phyloP scores from a whole-genome alignment of 2,113 vertebrate genomes.

The Lamprotornis superbus region DNA sequence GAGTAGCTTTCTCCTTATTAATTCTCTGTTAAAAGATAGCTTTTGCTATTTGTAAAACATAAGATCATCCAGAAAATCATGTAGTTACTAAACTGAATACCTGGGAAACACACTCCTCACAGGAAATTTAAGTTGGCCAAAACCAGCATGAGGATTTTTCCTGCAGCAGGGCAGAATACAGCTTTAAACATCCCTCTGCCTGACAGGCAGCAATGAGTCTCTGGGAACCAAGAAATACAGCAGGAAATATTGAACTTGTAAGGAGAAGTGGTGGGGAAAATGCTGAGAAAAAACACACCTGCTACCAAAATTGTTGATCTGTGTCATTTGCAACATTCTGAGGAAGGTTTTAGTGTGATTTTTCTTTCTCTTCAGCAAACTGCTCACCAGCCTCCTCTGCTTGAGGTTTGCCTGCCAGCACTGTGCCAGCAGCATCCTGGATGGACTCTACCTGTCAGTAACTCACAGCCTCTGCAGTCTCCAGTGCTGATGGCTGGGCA shows the following conservation, averaged over 20 bases:
- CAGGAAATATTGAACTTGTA: background rate
- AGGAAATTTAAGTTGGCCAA: background rate
- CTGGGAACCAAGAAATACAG: background rate
- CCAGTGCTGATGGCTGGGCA: background rate
- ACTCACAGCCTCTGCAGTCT: background rate
- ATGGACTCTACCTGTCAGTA: background rate
- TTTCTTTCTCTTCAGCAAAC: background rate
- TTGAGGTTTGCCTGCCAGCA: background rate
- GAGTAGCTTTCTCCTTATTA: background rate
- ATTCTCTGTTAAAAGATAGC: background rate
- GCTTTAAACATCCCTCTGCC: background rate
- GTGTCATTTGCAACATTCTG: background rate
- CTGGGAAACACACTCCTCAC: background rate
- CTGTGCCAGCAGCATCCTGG: background rate
- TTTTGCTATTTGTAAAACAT: background rate
- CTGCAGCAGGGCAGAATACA: background rate
- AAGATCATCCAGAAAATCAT: background rate
- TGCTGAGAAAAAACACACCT: constrained; percentile 1
- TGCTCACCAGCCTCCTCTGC: background rate
- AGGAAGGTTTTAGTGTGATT: background rate
- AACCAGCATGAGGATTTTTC: background rate
- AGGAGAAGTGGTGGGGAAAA: background rate
- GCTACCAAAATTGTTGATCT: background rate
- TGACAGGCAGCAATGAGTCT: background rate
- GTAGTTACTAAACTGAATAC: background rate